Conservation (phyloP, 1,140 invertebrate species). For the Drosophila sucinea region DNA sequence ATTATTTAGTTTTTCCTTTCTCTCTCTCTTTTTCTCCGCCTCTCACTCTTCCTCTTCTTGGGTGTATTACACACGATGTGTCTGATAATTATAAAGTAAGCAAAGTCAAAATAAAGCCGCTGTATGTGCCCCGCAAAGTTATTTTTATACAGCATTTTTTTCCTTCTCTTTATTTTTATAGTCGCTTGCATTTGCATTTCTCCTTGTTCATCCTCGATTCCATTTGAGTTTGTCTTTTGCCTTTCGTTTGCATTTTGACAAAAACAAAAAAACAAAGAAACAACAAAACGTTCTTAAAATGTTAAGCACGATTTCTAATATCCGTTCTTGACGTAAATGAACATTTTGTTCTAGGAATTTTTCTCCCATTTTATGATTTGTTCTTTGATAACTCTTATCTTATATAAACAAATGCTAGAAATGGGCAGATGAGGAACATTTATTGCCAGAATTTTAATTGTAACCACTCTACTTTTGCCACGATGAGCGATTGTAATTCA, state of each 20-base stretch:
- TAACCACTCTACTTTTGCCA: too few relatives aligned
- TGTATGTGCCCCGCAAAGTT: constrained; percentile 8
- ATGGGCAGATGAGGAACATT: not conserved
- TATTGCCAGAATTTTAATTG: not conserved
- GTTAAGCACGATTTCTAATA: constrained; percentile 4
- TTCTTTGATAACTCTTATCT: constrained; percentile 8
- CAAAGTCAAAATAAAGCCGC: not conserved
- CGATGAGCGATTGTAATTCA: too few relatives aligned
- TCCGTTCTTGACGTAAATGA: not conserved
- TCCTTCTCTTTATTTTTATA: constrained; percentile 2
- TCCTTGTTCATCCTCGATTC: not conserved
- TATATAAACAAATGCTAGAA: not conserved
- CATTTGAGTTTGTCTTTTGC: not conserved
- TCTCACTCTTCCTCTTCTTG: not conserved
- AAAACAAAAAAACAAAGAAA: not conserved
- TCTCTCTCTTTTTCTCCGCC: constrained; percentile 39
- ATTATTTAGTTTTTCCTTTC: constrained; percentile 28
- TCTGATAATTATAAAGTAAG: constrained; percentile 8
- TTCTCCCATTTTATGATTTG: not conserved
- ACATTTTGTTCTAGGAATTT: not conserved
- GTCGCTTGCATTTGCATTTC: constrained; percentile 4
- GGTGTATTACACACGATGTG: not conserved
- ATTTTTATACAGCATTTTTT: constrained; percentile 5
- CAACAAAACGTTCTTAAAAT: not conserved
- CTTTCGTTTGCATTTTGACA: constrained; percentile 1